Evolutionary conservation across 2,888 invertebrate species (phyloP).

Genomic region (Stenodema calcarata): DNA sequence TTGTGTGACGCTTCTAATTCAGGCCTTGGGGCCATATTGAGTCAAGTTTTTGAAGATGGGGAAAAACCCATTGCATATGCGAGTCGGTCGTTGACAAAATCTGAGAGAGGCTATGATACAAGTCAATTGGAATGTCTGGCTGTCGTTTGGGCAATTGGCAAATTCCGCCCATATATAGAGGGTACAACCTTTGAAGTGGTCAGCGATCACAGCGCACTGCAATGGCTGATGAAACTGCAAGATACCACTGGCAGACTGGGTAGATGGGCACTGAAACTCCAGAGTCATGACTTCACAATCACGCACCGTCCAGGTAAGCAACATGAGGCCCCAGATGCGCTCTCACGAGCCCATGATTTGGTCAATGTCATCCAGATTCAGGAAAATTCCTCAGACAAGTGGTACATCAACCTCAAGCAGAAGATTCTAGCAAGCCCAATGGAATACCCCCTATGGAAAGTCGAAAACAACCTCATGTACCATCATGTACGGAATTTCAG

Average conservation of each 20-base stretch:
- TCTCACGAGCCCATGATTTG: neutral
- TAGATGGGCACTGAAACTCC: slow-evolving; percentile 53
- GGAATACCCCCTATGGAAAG: neutral
- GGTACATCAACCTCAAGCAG: neutral
- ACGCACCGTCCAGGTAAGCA: neutral
- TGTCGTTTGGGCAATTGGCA: slow-evolving; percentile 55
- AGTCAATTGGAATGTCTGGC: slow-evolving; percentile 57
- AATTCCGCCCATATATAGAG: slow-evolving; percentile 51
- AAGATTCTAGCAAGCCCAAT: neutral
- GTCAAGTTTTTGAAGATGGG: slow-evolving; percentile 53
- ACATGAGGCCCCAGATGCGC: neutral
- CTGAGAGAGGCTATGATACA: slow-evolving; percentile 55
- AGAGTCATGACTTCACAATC: neutral
- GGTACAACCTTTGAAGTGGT: slow-evolving; percentile 49
- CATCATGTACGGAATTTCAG: neutral
- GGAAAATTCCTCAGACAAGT: neutral
- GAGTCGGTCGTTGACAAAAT: slow-evolving; percentile 51
- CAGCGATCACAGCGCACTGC: slow-evolving; percentile 55
- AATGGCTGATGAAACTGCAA: slow-evolving; percentile 56
- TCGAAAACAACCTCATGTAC: neutral
- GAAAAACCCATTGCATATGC: slow-evolving; percentile 57
- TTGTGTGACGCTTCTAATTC: slow-evolving; percentile 53
- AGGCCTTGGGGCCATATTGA: slow-evolving; percentile 53
- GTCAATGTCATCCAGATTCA: neutral
- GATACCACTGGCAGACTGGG: slow-evolving; percentile 56